These are phyloP conservation scores for Linnaemya tessellans DNA, from an alignment of 2,888 invertebrate genomes.

Conservation along the genomic window DNA sequence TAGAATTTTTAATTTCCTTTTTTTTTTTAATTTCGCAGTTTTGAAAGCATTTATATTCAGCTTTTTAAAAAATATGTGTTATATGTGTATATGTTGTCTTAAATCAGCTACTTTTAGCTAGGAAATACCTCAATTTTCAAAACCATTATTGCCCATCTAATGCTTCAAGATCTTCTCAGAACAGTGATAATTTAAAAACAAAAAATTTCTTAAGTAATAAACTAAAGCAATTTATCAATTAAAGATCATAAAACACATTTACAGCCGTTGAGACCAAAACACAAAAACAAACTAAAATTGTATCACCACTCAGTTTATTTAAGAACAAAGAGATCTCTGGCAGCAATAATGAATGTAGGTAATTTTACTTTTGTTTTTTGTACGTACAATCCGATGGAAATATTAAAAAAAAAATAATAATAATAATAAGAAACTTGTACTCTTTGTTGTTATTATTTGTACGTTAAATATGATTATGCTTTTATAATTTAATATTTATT, in stretches of 20 bases:
- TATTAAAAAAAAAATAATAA: neutral
- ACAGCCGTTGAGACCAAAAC: neutral
- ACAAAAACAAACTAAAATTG: neutral
- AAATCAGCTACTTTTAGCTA: neutral
- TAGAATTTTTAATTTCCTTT: too few relatives aligned
- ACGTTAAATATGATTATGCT: slow-evolving; percentile 42
- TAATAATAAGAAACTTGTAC: too few relatives aligned
- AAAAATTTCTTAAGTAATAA: slow-evolving; percentile 72
- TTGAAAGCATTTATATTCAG: too few relatives aligned
- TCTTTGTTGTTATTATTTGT: slow-evolving; percentile 9
- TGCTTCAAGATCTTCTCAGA: slow-evolving; percentile 42
- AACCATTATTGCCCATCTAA: neutral
- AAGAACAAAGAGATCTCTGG: neutral
- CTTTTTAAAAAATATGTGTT: too few relatives aligned
- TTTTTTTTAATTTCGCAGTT: too few relatives aligned
- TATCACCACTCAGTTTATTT: slow-evolving; percentile 1
- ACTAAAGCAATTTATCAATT: slow-evolving; percentile 82
- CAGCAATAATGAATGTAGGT: neutral
- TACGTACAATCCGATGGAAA: neutral
- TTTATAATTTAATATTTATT: slow-evolving; percentile 36
- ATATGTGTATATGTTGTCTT: too few relatives aligned
- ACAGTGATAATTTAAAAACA: slow-evolving; percentile 39
- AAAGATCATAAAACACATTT: slow-evolving; percentile 71
- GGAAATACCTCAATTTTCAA: slow-evolving; percentile 2
- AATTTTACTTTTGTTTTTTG: neutral